A percentile compares a stretch with the other conserved stretches of the same genome.
phyloP scores from a whole-genome alignment of 2,888 invertebrate species.

The Tetheella fluctuosa region DNA sequence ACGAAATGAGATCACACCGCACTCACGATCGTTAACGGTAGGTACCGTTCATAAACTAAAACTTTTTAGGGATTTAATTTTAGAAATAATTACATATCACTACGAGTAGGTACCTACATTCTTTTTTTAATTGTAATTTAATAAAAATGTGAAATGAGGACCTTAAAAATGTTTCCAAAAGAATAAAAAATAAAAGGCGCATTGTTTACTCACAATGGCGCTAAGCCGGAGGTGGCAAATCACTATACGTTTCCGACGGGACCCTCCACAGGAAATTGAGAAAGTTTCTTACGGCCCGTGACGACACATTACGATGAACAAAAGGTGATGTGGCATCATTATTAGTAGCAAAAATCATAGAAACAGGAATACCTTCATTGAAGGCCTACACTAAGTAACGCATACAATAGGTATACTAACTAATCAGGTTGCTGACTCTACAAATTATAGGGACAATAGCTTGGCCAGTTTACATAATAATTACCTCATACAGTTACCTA shows the following conservation, averaged over 20 bases:
- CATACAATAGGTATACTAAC: background rate
- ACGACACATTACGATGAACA: conserved; percentile 29
- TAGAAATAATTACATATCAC: background rate
- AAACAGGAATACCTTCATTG: background rate
- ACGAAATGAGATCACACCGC: conserved; percentile 49
- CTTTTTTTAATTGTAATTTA: too few relatives aligned
- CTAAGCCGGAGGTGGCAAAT: conserved; percentile 68
- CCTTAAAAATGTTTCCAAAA: background rate
- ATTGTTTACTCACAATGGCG: conserved; percentile 43
- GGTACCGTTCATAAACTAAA: conserved; percentile 16
- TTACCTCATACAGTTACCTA: background rate
- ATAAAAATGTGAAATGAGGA: background rate
- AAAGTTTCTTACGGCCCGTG: conserved; percentile 51
- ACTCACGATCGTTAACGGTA: conserved; percentile 31
- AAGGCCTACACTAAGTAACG: background rate
- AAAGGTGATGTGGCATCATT: conserved; percentile 39
- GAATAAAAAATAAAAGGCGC: conserved; percentile 27
- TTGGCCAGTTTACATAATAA: background rate
- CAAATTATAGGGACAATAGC: conserved; percentile 8
- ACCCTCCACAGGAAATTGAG: conserved; percentile 62
- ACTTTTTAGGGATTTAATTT: background rate
- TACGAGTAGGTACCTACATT: too few relatives aligned
- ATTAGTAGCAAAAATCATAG: conserved; percentile 8
- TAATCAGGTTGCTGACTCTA: conserved; percentile 13
- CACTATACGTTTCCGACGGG: conserved; percentile 63